Evolutionary conservation across 2,113 vertebrate genomes (phyloP).

Genomic region (Siniperca chuatsi): DNA sequence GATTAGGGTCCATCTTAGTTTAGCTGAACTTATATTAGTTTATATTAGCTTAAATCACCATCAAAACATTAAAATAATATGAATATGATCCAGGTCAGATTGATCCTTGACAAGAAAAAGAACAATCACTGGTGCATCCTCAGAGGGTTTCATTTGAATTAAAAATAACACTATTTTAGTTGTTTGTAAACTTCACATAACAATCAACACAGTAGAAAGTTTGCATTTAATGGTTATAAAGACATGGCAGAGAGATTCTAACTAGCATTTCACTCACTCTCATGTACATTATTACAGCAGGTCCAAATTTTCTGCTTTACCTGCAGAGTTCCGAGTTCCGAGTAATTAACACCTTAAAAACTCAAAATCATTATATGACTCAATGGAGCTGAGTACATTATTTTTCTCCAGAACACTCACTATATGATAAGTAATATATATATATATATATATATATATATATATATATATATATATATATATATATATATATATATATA

Average conservation of each 20-base stretch:
- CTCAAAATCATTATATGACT: not conserved
- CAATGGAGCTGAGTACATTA: not conserved
- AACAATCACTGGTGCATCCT: too few relatives aligned
- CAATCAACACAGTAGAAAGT: too few relatives aligned
- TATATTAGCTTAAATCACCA: not conserved
- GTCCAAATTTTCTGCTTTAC: not conserved
- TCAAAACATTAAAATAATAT: too few relatives aligned
- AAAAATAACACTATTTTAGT: not conserved
- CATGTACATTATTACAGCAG: not conserved
- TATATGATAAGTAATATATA: too few relatives aligned
- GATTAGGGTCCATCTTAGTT: not conserved
- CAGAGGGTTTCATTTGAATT: not conserved
- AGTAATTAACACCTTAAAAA: not conserved
- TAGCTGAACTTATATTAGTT: not conserved
- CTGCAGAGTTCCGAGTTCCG: not conserved
- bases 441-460: too few relatives aligned
- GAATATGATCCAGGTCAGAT: not conserved
- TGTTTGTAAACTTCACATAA: too few relatives aligned
- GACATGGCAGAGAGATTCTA: not conserved
- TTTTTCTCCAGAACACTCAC: not conserved
- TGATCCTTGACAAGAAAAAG: not conserved
- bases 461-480: too few relatives aligned
- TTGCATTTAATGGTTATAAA: not conserved
- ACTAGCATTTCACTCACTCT: not conserved
- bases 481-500: too few relatives aligned